A percentile compares a stretch with the other conserved stretches of the same genome.
phyloP scores from a whole-genome alignment of 2,797 vertebrate genomes.

The Pseudochirops corinnae region DNA sequence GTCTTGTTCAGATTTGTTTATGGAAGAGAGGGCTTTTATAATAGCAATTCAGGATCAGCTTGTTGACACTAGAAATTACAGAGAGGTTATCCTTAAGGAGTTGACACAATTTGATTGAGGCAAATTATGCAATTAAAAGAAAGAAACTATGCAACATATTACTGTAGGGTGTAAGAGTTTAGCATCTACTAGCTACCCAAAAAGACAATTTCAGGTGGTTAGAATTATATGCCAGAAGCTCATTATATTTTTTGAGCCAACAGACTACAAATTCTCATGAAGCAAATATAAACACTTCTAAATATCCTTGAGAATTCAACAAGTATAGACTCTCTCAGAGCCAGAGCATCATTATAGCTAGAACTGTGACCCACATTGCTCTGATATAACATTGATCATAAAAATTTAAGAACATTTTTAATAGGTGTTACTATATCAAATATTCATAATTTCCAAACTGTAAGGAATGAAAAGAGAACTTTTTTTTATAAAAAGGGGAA shows the following conservation, averaged over 20 bases:
- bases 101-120: neutral
- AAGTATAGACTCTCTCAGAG: neutral
- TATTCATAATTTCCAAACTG: neutral
- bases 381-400: neutral
- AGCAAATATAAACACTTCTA: neutral
- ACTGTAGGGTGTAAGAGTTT: neutral
- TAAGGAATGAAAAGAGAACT: neutral
- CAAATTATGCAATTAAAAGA: neutral
- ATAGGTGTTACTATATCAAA: neutral
- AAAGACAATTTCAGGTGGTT: neutral
- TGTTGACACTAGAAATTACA: neutral
- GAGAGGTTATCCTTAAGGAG: neutral
- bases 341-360: neutral
- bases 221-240: neutral
- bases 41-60: neutral
- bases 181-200: neutral
- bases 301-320: neutral
- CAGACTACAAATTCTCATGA: neutral
- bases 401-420: neutral
- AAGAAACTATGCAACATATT: neutral
- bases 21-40: neutral
- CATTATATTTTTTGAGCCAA: neutral
- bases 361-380: neutral
- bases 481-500: neutral
- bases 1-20: neutral